Evolutionary conservation across 1,140 invertebrate species (phyloP).

Genomic region (Pogonomyrmex barbatus): DNA sequence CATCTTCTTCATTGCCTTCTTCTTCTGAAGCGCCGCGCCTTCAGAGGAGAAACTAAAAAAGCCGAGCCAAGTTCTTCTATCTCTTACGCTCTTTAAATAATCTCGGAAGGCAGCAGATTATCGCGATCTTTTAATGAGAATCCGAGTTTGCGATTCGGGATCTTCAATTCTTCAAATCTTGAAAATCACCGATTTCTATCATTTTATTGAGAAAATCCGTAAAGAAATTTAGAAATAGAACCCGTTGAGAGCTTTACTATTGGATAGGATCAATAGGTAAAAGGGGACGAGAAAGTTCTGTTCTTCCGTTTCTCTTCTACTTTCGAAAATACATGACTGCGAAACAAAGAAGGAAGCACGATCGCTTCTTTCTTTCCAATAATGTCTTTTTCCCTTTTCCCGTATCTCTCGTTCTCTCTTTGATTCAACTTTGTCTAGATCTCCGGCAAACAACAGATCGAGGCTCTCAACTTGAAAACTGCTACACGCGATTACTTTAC

Average conservation of each 20-base stretch:
- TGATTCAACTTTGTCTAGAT: slow-evolving; percentile 51
- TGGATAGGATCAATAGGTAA: slow-evolving; percentile 7
- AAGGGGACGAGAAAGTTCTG: not conserved
- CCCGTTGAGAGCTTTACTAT: not conserved
- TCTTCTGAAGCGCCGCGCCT: slow-evolving; percentile 5
- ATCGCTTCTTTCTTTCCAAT: not conserved
- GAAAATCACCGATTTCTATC: not conserved
- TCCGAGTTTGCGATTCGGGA: not conserved
- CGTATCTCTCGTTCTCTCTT: slow-evolving; percentile 40
- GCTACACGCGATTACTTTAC: not conserved
- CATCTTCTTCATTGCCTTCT: slow-evolving; percentile 43
- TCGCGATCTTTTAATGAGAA: slow-evolving; percentile 4
- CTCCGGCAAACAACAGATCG: slow-evolving; percentile 49
- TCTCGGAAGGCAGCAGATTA: not conserved
- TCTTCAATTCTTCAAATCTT: not conserved
- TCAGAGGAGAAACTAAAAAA: slow-evolving; percentile 11
- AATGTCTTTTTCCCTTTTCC: slow-evolving; percentile 29
- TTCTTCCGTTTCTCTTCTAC: not conserved
- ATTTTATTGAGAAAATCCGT: not conserved
- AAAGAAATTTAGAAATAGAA: not conserved
- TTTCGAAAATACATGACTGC: slow-evolving; percentile 13
- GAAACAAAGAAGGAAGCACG: not conserved
- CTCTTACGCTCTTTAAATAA: slow-evolving; percentile 16
- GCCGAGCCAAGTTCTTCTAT: slow-evolving; percentile 9
- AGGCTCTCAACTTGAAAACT: slow-evolving; percentile 60